Evolutionary conservation across 92 coral and sea anemone species (phyloP), one percentile per base, ranked within the genome.

Genomic region (Chrysogorgia sp.): DNA sequence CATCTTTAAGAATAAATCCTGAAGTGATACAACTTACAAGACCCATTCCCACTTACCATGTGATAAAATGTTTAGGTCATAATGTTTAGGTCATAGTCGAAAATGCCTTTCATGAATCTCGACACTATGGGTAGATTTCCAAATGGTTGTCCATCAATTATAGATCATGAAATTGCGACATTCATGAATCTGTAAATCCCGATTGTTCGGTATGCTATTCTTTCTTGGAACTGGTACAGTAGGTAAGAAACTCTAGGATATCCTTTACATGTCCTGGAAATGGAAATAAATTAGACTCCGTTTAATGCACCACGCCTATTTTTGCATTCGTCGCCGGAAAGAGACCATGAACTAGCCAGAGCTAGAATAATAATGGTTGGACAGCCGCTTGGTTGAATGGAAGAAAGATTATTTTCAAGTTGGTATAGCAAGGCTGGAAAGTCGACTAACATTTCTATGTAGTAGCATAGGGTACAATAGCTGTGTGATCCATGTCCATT

Each of bases 291-390:
- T 58, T n/a, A n/a, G n/a, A n/a, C n/a, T n/a, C 82, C 71, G 55
- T 67, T 67, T 34, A 61, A 68, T 30, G 52, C 87, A 78, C 80
- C 74, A 84, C 58, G 37, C 85, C 85, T 10, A 32, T 80, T 25
- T 62, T 28, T 43, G 20, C 28, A 17, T 52, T 52, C 85, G 67
- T 35, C 56, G 3, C 81, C 84, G 15, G 83, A 82, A 55, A 82
- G 50, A 35, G 86, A 83, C 83, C 90, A 86, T 64, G 58, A n/a
- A n/a, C n/a, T 83, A 66, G 86, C 77, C 75, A 86, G 77, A 10
- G 63, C 52, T 0, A 82, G 74, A 20, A 74, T 34, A 74, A 77
- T 52, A 71, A 62, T 34, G 89, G 77, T 19, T 83, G 77, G 28
- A 33, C 26, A 32, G 41, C 77, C 53, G 76, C 24, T 14, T 65